Conservation (phyloP, 2,888 invertebrate genomes). For the Cataglyphis altisquamis region DNA sequence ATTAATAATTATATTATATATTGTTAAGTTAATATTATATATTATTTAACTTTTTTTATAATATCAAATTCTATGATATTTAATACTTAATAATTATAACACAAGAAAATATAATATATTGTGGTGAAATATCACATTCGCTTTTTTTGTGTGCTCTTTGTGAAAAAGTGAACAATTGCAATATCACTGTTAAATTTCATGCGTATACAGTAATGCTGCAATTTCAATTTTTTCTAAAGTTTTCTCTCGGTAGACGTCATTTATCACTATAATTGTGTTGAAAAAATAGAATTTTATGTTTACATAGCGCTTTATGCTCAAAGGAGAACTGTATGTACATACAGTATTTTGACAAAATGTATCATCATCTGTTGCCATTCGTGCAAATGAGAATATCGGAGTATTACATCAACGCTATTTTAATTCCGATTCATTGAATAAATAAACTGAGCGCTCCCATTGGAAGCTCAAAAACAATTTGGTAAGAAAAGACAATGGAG, state of each 20-base stretch:
- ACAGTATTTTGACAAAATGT: constrained; percentile 35
- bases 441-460: neutral
- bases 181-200: neutral
- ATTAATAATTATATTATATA: neutral
- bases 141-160: neutral
- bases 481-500: neutral
- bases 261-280: constrained; percentile 12
- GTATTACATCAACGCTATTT: constrained; percentile 28
- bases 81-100: neutral
- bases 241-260: constrained; percentile 19
- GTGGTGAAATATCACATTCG: constrained; percentile 18
- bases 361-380: constrained; percentile 17
- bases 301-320: neutral
- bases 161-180: neutral
- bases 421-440: neutral
- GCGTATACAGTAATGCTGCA: constrained; percentile 4
- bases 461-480: neutral
- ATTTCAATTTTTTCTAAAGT: constrained; percentile 37
- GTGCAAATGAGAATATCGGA: constrained; percentile 13
- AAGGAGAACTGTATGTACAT: constrained; percentile 2
- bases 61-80: neutral
- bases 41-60: neutral
- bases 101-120: neutral
- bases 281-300: constrained; percentile 39
- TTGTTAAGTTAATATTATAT: neutral